Base-by-base conservation (phyloP, 2,797 vertebrate species). In the Anas bahamensis region DNA sequence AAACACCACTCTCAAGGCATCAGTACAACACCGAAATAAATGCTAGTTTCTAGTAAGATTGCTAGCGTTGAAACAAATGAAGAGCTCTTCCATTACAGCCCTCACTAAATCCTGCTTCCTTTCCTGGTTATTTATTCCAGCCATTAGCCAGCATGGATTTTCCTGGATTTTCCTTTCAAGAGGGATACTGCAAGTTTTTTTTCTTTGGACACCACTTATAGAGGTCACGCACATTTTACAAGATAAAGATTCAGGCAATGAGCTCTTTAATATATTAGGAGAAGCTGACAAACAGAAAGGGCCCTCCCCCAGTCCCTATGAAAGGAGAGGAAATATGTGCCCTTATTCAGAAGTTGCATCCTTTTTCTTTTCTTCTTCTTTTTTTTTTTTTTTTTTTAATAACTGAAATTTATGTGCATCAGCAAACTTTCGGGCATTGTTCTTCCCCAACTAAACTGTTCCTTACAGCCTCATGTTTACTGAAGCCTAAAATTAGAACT, bases 401-500 rank as follows among this genome's bases (percentile, higher is more conserved):
- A 98, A 98, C 96, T 95, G 96, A 98, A 97, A 98, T 97, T 94
- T 97, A 97, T 63, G 89, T 97, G 97, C 97, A 97, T 96, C 96
- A 88, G 96, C 97, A 97, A 97, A 97, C 96, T 97, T 97, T 92
- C 92, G 84, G 93, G 94, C 94, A 98, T 98, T 98, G 98, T 98
- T 97, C 97, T 96, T 91, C 90, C 74, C 95, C 95, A 98, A 97
- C 96, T 96, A 92, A 97, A 98, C 97, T 95, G 97, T 96, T 97
- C 97, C 97, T 97, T 93, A 95, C 91, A 95, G 97, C 97, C 97
- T 97, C 97, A 92, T 97, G 98, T 98, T 96, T 98, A 98, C 94
- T 98, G 98, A 98, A 98, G 98, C 98, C 96, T 98, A 96, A 98
- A 98, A 98, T 98, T 95, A 96, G 97, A 98, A 97, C 97, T 98